Base-by-base conservation (phyloP, 2,888 invertebrate genomes). In the Coenonympha glycerion region DNA sequence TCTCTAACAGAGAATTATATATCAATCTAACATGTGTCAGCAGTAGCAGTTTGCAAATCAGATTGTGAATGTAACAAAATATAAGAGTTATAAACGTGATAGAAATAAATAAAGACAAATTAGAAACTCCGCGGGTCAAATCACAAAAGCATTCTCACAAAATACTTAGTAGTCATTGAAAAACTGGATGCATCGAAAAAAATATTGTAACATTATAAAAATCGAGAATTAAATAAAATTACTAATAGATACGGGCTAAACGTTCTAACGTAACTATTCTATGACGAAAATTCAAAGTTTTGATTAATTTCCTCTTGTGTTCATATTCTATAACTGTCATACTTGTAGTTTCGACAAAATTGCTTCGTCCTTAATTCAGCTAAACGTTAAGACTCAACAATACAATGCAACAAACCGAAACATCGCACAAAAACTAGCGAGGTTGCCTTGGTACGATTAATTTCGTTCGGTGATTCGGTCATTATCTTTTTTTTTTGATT, bases 401-500 rank as follows among this genome's bases (percentile, higher is more conserved):
- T 15, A 28, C 37, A 18, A 34, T 49, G 19, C 26, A 49, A 19
- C 41, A 8, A 36, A 28, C 28, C 41, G 42, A 31, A 42, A 42
- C 41, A 49, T 19, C 19, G 19, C 24, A 42, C 39, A 36, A 42
- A 28, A 47, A 37, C 19, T 21, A 1, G 21, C 24, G 26, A 52
- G 39, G 33, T 53, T 49, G 34, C 52, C 52, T 53, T 49, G 45
- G 30, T 16, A 37, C 13, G n/a, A 53, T 53, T 53, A 22, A 49
- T 53, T 45, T 34, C 8, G 33, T 44, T 39, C 34, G 45, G 40
- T 22, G 16, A 47, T 44, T 39, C 34, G 45, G 40, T 22, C 16
- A 47, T 39, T 39, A 39, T 26, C 16, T 31, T 31, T 42, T 42
- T 42, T 31, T 28, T 26, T 19, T 37, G 0, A n/a, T 31, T 31